A percentile compares a stretch with the other conserved stretches of the same genome.
These are phyloP conservation scores for Platorchestia sp. DNA, from an alignment of 1,140 invertebrate species.

Conservation along the genomic window DNA sequence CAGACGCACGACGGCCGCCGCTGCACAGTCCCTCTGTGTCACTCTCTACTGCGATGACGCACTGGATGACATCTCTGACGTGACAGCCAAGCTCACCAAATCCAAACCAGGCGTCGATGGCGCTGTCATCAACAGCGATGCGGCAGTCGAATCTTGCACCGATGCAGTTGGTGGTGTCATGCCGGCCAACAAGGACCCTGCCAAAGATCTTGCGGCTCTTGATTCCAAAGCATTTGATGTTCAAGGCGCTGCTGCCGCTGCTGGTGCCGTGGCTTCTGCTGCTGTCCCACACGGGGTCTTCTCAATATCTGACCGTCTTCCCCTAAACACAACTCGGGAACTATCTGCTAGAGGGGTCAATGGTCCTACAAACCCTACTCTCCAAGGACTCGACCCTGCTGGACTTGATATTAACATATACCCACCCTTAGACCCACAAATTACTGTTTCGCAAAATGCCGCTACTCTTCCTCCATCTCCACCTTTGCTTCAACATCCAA, in stretches of 20 bases:
- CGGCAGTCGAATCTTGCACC: background rate
- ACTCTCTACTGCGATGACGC: constrained; percentile 57
- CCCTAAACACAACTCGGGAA: background rate
- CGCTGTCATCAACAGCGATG: background rate
- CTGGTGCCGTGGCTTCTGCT: constrained; percentile 12
- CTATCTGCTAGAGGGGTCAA: background rate
- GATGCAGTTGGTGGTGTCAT: background rate
- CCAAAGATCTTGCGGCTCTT: background rate
- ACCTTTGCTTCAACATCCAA: background rate
- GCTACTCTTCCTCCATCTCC: background rate
- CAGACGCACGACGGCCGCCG: background rate
- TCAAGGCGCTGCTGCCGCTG: constrained; percentile 39
- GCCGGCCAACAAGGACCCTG: background rate
- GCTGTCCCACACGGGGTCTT: constrained; percentile 33
- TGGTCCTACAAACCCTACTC: background rate
- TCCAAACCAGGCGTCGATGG: background rate
- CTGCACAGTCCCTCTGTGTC: constrained; percentile 51
- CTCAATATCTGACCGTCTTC: constrained; percentile 43
- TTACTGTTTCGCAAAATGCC: background rate
- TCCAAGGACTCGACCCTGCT: background rate
- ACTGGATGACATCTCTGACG: constrained; percentile 48
- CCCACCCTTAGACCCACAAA: background rate
- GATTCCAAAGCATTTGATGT: constrained; percentile 4
- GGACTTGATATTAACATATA: constrained; percentile 41
- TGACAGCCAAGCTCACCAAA: background rate